phyloP scores from a whole-genome alignment of 2,113 vertebrate species.

The Sminthopsis crassicaudata region DNA sequence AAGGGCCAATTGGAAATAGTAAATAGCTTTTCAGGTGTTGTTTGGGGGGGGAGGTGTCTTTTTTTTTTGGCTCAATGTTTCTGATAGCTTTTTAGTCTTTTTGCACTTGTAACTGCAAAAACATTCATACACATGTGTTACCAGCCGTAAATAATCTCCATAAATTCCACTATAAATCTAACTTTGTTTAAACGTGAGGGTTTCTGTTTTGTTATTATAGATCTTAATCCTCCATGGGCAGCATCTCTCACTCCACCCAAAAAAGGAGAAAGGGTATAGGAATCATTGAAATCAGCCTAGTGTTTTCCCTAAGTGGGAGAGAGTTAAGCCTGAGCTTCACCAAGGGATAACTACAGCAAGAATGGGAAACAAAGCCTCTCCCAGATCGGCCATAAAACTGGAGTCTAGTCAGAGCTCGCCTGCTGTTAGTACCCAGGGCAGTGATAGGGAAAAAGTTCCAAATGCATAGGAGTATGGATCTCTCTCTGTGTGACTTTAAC shows the following conservation, averaged over 20 bases:
- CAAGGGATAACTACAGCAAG: conserved; percentile 51
- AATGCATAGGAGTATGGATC: conserved; percentile 20
- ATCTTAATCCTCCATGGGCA: conserved; percentile 67
- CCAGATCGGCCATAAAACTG: conserved; percentile 56
- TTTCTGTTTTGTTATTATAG: conserved; percentile 71
- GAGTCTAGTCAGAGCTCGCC: background rate
- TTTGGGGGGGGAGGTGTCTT: background rate
- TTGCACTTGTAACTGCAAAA: conserved; percentile 35
- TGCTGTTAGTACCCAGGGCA: background rate
- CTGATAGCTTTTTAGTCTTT: conserved; percentile 19
- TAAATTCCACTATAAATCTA: conserved; percentile 66
- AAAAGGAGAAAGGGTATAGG: conserved; percentile 55
- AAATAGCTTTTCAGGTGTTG: conserved; percentile 65
- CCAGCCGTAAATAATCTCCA: conserved; percentile 58
- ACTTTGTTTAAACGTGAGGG: conserved; percentile 60
- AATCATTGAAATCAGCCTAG: conserved; percentile 59
- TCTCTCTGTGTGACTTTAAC: conserved; percentile 32
- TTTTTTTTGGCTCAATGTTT: conserved; percentile 18
- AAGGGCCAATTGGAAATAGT: conserved; percentile 66
- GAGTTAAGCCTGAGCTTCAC: conserved; percentile 48
- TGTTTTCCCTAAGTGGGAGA: conserved; percentile 60
- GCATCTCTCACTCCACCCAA: conserved; percentile 55
- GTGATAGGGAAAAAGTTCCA: conserved; percentile 14
- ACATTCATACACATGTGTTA: conserved; percentile 60
- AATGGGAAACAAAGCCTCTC: conserved; percentile 65